phyloP scores from a whole-genome alignment of 2,797 vertebrate genomes.

The Botia almorhae region DNA sequence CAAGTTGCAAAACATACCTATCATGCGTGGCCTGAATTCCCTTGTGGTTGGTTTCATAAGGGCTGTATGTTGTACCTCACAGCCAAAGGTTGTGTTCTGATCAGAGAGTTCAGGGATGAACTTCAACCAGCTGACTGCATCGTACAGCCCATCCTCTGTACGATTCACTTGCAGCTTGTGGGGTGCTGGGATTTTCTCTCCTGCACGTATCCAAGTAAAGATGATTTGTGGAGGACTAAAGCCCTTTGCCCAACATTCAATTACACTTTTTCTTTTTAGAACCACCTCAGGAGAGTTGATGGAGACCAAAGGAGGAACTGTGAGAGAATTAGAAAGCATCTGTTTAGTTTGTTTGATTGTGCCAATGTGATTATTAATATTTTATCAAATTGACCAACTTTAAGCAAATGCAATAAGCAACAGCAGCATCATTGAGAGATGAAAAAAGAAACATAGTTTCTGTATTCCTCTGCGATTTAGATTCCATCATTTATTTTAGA shows the following conservation, averaged over 20 bases:
- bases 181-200: slow-evolving; percentile 57
- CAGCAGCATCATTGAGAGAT: no score
- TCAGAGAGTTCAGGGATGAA: slow-evolving; percentile 68
- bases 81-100: slow-evolving; percentile 74
- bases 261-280: slow-evolving; percentile 64
- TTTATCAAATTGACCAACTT: no score
- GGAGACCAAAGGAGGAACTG: slow-evolving; percentile 64
- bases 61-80: slow-evolving; percentile 71
- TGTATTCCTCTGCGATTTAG: no score
- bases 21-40: slow-evolving; percentile 72
- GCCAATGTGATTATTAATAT: background rate
- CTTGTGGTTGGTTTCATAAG: slow-evolving; percentile 51
- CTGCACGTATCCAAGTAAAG: slow-evolving; percentile 76
- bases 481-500: no score
- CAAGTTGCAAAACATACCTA: slow-evolving; percentile 66
- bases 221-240: slow-evolving; percentile 75
- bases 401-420: no score
- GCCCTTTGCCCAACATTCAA: slow-evolving; percentile 71
- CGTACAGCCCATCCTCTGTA: slow-evolving; percentile 68
- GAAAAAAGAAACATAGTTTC: no score
- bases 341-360: background rate
- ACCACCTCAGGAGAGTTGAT: slow-evolving; percentile 70
- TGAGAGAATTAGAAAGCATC: background rate
- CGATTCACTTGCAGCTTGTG: slow-evolving; percentile 56
- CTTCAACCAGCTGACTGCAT: slow-evolving; percentile 68